Conservation (phyloP, 1,140 invertebrate species). For the Oscheius sp. region DNA sequence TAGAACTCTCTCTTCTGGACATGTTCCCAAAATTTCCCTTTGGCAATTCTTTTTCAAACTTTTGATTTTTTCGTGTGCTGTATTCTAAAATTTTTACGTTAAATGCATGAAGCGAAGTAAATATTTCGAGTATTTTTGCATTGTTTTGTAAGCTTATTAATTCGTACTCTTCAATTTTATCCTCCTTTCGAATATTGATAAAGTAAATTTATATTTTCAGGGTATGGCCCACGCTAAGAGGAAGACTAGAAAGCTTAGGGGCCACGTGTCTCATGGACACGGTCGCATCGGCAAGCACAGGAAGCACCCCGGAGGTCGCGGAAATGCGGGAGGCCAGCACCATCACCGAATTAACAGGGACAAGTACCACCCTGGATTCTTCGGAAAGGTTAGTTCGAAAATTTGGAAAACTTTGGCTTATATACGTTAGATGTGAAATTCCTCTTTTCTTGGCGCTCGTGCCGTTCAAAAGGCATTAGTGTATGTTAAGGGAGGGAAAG, state of each 20-base stretch:
- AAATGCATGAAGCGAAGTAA: too few species aligned
- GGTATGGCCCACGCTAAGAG: constrained; percentile 61
- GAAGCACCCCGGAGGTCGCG: constrained; percentile 99
- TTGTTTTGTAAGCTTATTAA: background rate
- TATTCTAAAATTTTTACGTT: too few species aligned
- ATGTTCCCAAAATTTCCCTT: too few species aligned
- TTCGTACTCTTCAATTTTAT: background rate
- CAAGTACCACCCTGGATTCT: constrained; percentile 99
- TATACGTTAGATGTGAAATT: constrained; percentile 1
- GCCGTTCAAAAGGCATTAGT: constrained; percentile 4
- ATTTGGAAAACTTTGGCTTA: background rate
- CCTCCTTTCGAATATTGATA: background rate
- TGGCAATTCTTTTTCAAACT: too few species aligned
- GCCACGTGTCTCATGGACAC: constrained; percentile 98
- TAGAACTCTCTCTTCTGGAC: too few species aligned
- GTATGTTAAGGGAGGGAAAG: constrained; percentile 30
- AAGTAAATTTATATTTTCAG: constrained; percentile 4
- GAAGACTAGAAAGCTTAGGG: constrained; percentile 98
- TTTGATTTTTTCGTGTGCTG: too few species aligned
- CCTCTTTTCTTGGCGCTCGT: constrained; percentile 29
- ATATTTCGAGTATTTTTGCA: too few species aligned
- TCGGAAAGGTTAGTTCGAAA: constrained; percentile 85
- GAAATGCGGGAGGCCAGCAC: constrained; percentile 99
- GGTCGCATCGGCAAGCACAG: constrained; percentile 95
- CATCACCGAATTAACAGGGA: constrained; percentile 99